Evolutionary conservation across 1,140 invertebrate genomes (phyloP).

Genomic region (Tetramorium alpestre): DNA sequence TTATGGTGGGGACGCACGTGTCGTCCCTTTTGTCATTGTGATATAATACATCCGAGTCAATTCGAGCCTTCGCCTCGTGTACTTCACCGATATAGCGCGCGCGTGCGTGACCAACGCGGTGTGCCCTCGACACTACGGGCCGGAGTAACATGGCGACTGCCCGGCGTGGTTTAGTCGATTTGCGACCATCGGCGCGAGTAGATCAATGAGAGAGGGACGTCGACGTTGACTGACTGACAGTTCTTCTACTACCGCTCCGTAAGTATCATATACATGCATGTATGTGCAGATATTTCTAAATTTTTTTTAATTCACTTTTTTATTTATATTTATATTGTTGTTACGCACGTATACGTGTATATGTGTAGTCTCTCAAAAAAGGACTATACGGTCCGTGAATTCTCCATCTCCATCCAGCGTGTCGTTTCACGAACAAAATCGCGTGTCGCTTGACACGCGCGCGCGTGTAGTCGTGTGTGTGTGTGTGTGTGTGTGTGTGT

Average conservation of each 20-base stretch:
- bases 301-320: neutral
- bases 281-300: neutral
- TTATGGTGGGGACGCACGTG: slow-evolving; percentile 40
- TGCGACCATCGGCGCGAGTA: slow-evolving; percentile 26
- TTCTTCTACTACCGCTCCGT: neutral
- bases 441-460: no score
- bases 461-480: no score
- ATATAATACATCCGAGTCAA: slow-evolving; percentile 40
- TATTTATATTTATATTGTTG: neutral
- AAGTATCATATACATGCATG: neutral
- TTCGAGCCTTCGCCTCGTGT: slow-evolving; percentile 25
- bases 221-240: slow-evolving; percentile 4
- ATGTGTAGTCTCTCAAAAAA: neutral
- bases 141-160: slow-evolving; percentile 19
- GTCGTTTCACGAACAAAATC: neutral
- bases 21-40: slow-evolving; percentile 51
- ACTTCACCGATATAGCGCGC: slow-evolving; percentile 28
- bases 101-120: slow-evolving; percentile 27
- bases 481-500: no score
- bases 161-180: slow-evolving; percentile 42
- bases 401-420: neutral
- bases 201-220: slow-evolving; percentile 19
- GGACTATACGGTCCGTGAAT: neutral
- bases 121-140: neutral
- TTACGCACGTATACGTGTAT: neutral